Evolutionary conservation across 2,113 vertebrate genomes (phyloP).

Genomic region (Sterrhoptilus dennistouni): DNA sequence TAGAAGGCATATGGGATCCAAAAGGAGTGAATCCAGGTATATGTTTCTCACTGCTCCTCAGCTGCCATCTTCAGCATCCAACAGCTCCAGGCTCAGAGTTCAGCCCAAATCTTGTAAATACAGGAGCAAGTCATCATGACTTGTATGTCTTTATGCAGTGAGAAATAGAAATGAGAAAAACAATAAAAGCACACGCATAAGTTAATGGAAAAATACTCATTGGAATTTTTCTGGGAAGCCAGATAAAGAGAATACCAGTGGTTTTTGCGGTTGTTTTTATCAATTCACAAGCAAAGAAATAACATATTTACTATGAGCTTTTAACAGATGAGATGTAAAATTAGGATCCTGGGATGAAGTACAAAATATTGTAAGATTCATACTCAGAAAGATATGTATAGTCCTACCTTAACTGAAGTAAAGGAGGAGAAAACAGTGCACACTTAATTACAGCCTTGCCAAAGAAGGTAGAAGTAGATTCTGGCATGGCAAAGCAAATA

Average conservation of each 20-base stretch:
- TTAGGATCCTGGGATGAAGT: not conserved
- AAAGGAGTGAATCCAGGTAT: fast-evolving
- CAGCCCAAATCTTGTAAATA: not conserved
- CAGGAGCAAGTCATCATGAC: not conserved
- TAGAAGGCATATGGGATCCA: not conserved
- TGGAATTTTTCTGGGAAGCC: not conserved
- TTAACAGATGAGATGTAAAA: not conserved
- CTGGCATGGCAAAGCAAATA: not conserved
- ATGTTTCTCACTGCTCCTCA: not conserved
- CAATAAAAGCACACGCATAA: not conserved
- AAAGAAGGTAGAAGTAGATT: not conserved
- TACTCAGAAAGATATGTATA: not conserved
- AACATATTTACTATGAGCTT: not conserved
- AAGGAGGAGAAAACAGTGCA: not conserved
- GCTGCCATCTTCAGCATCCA: not conserved
- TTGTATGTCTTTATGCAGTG: not conserved
- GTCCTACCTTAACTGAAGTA: not conserved
- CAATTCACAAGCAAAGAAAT: not conserved
- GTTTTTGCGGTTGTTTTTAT: not conserved
- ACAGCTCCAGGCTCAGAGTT: not conserved
- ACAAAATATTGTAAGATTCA: not conserved
- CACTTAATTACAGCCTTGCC: not conserved
- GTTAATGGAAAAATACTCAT: not conserved
- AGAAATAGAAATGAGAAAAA: not conserved
- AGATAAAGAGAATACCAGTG: not conserved